phyloP scores from a whole-genome alignment of 2,888 invertebrate genomes.

The Drosophila stalkeri region DNA sequence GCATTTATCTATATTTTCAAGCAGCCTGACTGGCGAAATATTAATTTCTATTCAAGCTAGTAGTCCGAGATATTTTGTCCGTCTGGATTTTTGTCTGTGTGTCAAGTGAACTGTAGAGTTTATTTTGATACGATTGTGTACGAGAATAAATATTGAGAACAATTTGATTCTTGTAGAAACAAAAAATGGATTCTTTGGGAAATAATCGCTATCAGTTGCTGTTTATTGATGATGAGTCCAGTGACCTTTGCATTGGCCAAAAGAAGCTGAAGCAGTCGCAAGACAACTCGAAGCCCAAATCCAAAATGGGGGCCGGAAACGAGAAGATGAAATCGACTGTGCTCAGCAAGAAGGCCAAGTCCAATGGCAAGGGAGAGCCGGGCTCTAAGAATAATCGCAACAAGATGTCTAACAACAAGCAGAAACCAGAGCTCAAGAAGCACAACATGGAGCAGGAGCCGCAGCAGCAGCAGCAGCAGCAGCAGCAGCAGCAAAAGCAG shows the following conservation, averaged over 20 bases:
- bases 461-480: neutral
- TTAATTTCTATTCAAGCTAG: neutral
- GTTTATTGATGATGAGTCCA: conserved; percentile 39
- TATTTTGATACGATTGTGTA: conserved; percentile 2
- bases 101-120: neutral
- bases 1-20: too few species aligned
- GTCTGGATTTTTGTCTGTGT: neutral
- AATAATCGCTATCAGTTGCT: conserved; percentile 46
- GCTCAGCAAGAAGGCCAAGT: neutral
- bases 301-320: neutral
- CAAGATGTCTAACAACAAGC: too few species aligned
- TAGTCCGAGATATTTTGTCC: neutral
- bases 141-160: conserved; percentile 1
- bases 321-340: conserved; percentile 5
- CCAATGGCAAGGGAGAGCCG: neutral
- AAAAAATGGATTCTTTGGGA: conserved; percentile 23
- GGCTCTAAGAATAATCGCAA: neutral
- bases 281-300: neutral
- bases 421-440: neutral
- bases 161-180: neutral
- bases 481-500: neutral
- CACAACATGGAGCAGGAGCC: neutral
- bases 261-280: neutral
- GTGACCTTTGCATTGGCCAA: neutral
- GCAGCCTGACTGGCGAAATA: too few species aligned